Evolutionary conservation across 2,888 invertebrate species (phyloP).

Genomic region (Phania funesta): DNA sequence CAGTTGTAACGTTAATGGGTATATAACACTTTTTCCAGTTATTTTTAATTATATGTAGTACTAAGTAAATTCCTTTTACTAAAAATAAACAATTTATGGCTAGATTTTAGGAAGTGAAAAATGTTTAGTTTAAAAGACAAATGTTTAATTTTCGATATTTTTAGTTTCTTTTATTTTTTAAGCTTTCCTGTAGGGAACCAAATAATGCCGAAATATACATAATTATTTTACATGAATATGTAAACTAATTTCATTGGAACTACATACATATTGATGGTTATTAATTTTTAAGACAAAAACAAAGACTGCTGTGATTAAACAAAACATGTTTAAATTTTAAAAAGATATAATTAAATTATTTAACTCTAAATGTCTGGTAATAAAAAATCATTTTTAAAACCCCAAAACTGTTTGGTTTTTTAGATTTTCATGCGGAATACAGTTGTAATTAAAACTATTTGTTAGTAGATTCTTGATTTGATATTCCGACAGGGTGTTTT

Average conservation of each 20-base stretch:
- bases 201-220: not conserved
- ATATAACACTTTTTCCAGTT: not conserved
- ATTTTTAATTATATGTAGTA: too few species aligned
- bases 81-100: not conserved
- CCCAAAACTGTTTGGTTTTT: not conserved
- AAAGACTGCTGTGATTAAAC: constrained; percentile 80
- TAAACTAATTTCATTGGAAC: constrained; percentile 3
- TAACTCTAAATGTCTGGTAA: constrained; percentile 52
- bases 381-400: constrained; percentile 12
- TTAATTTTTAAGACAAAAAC: constrained; percentile 62
- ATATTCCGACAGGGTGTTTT: too few species aligned
- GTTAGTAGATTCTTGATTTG: too few species aligned
- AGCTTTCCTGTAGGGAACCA: not conserved
- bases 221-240: not conserved
- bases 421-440: too few species aligned
- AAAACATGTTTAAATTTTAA: constrained; percentile 71
- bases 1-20: not conserved
- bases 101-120: not conserved
- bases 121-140: not conserved
- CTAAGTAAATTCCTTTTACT: not conserved
- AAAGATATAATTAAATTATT: constrained; percentile 46
- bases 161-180: constrained; percentile 10
- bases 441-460: too few species aligned
- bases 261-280: constrained; percentile 1
- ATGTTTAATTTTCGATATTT: constrained; percentile 40